These are phyloP conservation scores for Zaprionus ghesquierei DNA, from an alignment of 1,140 invertebrate genomes.

Conservation along the genomic window DNA sequence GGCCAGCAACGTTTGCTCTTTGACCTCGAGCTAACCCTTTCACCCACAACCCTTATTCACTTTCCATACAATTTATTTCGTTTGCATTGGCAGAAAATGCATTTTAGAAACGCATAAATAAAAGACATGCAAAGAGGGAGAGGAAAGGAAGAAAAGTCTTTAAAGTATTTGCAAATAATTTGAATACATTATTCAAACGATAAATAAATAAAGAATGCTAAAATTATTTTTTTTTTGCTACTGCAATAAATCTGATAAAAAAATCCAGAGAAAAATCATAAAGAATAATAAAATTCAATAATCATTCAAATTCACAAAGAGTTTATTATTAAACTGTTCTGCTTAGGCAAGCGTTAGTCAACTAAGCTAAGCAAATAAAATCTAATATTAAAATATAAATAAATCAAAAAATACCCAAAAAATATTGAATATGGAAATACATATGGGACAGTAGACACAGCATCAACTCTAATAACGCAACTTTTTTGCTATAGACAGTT, in stretches of 20 bases:
- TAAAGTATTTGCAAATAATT: slow-evolving; percentile 9
- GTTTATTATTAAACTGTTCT: too few species aligned
- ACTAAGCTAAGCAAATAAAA: background rate
- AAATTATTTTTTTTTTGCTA: background rate
- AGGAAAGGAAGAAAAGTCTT: background rate
- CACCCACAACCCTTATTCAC: background rate
- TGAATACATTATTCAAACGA: background rate
- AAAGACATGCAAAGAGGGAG: background rate
- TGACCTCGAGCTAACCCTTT: background rate
- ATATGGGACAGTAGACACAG: background rate
- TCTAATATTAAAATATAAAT: background rate
- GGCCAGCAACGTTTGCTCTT: background rate
- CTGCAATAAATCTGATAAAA: background rate
- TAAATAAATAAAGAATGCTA: background rate
- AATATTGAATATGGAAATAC: background rate
- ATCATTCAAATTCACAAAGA: too few species aligned
- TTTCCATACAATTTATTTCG: slow-evolving; percentile 17
- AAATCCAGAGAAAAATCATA: too few species aligned
- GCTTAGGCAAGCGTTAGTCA: too few species aligned
- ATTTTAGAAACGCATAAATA: slow-evolving; percentile 2
- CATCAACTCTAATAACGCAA: background rate
- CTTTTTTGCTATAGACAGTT: background rate
- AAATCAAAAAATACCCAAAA: background rate
- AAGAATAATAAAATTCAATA: too few species aligned
- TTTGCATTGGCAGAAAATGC: slow-evolving; percentile 20